These are phyloP conservation scores for Vireo griseus DNA, from an alignment of 2,797 vertebrate genomes.

Conservation along the genomic window DNA sequence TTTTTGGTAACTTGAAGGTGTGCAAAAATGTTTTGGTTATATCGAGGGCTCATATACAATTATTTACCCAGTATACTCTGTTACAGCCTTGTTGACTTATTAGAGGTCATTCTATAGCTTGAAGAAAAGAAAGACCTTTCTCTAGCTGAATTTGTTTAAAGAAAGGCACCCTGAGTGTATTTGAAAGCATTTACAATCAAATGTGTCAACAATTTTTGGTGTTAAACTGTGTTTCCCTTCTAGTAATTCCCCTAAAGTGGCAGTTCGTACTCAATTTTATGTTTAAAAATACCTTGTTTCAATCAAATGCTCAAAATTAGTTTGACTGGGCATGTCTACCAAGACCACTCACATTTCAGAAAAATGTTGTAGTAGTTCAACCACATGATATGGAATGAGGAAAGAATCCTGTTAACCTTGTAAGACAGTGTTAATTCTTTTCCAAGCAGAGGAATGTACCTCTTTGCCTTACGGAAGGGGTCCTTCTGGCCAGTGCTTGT, in stretches of 20 bases:
- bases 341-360: neutral
- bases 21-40: neutral
- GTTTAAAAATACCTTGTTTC: neutral
- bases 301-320: neutral
- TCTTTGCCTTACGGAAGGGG: neutral
- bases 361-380: neutral
- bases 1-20: neutral
- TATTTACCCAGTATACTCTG: neutral
- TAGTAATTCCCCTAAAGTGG: neutral
- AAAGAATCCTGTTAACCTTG: rapidly evolving
- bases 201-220: neutral
- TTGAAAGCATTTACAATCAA: neutral
- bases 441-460: too few relatives aligned
- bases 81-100: neutral
- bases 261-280: neutral
- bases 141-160: neutral
- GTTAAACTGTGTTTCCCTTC: neutral
- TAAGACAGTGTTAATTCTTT: neutral
- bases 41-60: neutral
- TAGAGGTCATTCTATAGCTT: slow-evolving; percentile 11
- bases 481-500: neutral
- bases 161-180: neutral
- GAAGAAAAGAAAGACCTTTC: slow-evolving; percentile 27
- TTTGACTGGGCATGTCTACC: neutral
- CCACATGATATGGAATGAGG: neutral